Base-by-base conservation (phyloP, 2,113 vertebrate genomes). In the Ameiurus melas region DNA sequence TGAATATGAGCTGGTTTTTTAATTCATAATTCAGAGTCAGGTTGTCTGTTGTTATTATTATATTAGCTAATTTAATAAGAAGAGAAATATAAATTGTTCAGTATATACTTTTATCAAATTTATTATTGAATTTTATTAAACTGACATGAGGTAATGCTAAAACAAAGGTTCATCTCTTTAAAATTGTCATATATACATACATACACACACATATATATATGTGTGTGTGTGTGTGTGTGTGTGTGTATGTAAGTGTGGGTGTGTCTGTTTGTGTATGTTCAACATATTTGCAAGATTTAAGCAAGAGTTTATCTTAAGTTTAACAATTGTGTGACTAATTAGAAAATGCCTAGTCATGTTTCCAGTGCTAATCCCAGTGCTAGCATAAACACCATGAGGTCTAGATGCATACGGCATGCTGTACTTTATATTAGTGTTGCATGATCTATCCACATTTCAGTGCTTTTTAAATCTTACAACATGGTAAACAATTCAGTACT, bases 1-100 rank as follows among this genome's bases (percentile, higher is more conserved):
- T 62, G 30, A 87, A 91, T 89, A 88, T 90, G 91, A 86, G 68
- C 85, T 85, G 62, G 39, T 55, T 27, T 87, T 77, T 90, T 86
- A 85, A 89, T 89, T 91, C 85, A 89, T 64, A 90, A 47, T 47
- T 47, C 43, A 47, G 43, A 47, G 5, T 8, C 43, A 47, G 43
- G 5, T 47, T 47, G 6, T 88, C 55, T 14, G 17, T 70, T 51
- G 55, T 12, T 53, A 53, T 53, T 7, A 79, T 47, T 36, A 36
- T 36, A 36, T 39, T 73, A 20, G 36, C 9, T 43, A 33, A 73
- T 73, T 13, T 39, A 43, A 19, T 19, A n/a, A n/a, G n/a, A n/a
- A n/a, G n/a, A n/a, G n/a, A n/a, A n/a, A n/a, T n/a, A 70, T 6
- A n/a, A 30, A 66, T 14, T 66, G 64, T 33, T 17, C 8, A 2